phyloP scores from a whole-genome alignment of 2,113 vertebrate species.

The Phaethornis superciliosus region DNA sequence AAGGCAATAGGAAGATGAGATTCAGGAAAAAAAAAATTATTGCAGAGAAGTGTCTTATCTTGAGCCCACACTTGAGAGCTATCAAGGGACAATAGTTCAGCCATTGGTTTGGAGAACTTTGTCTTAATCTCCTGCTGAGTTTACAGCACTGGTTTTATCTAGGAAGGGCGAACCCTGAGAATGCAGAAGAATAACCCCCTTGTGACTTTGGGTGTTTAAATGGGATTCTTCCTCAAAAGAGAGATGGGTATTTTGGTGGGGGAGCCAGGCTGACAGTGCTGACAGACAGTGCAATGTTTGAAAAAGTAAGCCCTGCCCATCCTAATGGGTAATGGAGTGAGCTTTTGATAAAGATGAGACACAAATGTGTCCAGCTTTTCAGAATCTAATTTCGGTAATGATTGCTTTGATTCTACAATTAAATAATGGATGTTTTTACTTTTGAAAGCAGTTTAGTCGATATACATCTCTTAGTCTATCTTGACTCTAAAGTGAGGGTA shows the following conservation, averaged over 20 bases:
- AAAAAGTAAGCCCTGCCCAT: background rate
- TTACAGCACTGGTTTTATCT: slow-evolving; percentile 52
- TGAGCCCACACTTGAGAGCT: background rate
- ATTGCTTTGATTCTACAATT: background rate
- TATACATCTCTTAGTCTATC: background rate
- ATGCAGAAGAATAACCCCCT: slow-evolving; percentile 15
- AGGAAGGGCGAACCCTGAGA: slow-evolving; percentile 20
- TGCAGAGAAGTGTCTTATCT: slow-evolving; percentile 38
- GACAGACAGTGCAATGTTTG: slow-evolving; percentile 8
- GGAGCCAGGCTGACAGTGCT: background rate
- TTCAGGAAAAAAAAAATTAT: slow-evolving; percentile 25
- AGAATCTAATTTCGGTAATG: background rate
- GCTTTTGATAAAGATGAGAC: background rate
- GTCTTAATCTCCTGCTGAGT: slow-evolving; percentile 51
- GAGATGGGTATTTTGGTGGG: background rate
- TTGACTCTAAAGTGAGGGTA: background rate
- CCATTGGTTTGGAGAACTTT: slow-evolving; percentile 33
- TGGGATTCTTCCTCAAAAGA: background rate
- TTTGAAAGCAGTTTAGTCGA: background rate
- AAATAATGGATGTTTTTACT: slow-evolving; percentile 3
- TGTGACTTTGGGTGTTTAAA: background rate
- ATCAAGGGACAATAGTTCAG: slow-evolving; percentile 12
- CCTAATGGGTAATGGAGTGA: background rate
- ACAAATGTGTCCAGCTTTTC: background rate
- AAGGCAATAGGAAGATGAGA: background rate